Base-by-base conservation (phyloP, 2,888 invertebrate genomes). In the Lasioglossum lativentre region DNA sequence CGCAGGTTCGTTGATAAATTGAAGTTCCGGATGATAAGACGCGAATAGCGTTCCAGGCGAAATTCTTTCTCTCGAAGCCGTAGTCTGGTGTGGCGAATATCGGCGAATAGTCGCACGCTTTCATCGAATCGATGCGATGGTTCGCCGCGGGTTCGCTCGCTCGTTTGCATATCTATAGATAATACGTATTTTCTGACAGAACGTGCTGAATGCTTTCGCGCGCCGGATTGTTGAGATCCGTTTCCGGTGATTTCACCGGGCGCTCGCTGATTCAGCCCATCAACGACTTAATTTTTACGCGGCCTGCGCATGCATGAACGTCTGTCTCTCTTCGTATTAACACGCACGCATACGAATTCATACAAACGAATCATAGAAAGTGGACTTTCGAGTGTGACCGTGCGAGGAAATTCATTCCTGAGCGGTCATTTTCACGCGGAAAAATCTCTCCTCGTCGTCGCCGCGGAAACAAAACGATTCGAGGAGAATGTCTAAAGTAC, bases 101-200 rank as follows among this genome's bases (percentile, higher is more conserved):
- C 23, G 3, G 52, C 52, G 52, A 23, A 23, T 52, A 52, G 82
- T 88, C 89, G 76, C 84, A 83, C 89, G 83, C 89, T 89, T 89
- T 86, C 89, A 88, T 88, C 89, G 86, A 86, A 86, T 84, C 86
- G 81, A 75, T 81, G 83, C 86, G 81, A 75, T 81, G 83, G 72
- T 79, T 38, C 70, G 83, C 75, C 76, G 71, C 27, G 0, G 0
- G 30, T 45, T 16, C 47, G 52, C 23, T 34, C 40, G 56, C 77
- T 82, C 72, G 87, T 90, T 90, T 90, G 89, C 89, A 90, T 90
- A 84, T 82, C 85, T 90, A 84, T 81, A 80, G 88, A 75, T 85
- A 81, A 88, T 88, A 81, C 78, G 78, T 86, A 80, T 86, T 86
- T 87, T 76, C 82, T 77, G 79, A 68, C 74, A 34, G 83, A 87